Evolutionary conservation across 2,113 vertebrate genomes (phyloP).

Genomic region (Globicephala melas): DNA sequence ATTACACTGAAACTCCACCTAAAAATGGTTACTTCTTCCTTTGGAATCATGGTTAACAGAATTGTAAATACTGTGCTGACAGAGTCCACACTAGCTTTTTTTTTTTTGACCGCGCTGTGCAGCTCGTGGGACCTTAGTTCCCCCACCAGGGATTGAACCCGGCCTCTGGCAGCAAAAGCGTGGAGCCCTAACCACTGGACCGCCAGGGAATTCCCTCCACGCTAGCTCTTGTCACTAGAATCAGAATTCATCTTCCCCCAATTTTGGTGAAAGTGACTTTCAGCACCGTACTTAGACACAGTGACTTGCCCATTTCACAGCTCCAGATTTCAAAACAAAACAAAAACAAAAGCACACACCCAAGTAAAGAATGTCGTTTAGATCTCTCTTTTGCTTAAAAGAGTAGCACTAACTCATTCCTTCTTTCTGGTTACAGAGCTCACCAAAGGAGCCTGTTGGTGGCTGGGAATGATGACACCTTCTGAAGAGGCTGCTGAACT

Average conservation of each 20-base stretch:
- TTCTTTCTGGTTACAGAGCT: background rate
- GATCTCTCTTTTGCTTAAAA: background rate
- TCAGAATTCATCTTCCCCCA: background rate
- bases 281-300: background rate
- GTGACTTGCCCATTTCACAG: background rate
- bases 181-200: too few species aligned
- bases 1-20: background rate
- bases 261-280: background rate
- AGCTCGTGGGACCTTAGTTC: too few species aligned
- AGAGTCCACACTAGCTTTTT: too few species aligned
- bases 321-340: background rate
- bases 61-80: background rate
- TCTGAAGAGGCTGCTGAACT: background rate
- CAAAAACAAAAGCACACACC: background rate
- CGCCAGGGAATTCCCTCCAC: too few species aligned
- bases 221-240: background rate
- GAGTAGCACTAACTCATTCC: background rate
- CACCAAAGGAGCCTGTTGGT: background rate
- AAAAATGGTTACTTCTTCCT: background rate
- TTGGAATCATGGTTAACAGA: background rate
- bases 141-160: too few species aligned
- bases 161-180: too few species aligned
- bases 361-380: background rate
- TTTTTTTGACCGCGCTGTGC: too few species aligned
- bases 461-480: accelerated